Evolutionary conservation across 2,888 invertebrate species (phyloP), one percentile per base, ranked within the genome.

Genomic region (Caenorhabditis parvicauda): DNA sequence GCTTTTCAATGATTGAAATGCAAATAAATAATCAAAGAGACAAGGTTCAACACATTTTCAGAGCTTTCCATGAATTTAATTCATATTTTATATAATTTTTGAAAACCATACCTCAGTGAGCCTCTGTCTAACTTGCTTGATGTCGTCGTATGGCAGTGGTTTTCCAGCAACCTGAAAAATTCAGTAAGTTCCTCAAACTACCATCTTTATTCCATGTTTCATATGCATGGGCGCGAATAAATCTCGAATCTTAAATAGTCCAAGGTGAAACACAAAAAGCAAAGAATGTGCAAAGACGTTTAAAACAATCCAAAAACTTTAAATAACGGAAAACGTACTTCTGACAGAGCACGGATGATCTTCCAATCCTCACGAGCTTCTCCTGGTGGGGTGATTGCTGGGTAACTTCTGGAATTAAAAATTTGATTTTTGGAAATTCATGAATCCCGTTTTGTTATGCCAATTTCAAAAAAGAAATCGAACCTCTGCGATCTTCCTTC

Each of bases 351-450:
- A 63, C 98, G 87, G 73, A 98, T 87, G 73, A 98, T 92, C 86
- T 96, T 96, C 98, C 98, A 98, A 84, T 96, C 95, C 79, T 92
- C 92, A 48, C 95, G 86, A 0, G 94, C 95, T n/a, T 76, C 70
- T 48, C 82, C 81, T 12, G 81, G 82, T 38, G 81, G 74, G 2
- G 66, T 28, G 5, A 82, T 70, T 6, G 81, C 81, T 19, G 76
- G 74, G 44, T 75, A 72, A 2, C 67, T 63, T 59, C 69, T 68
- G 54, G 21, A 67, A 45, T 2, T 19, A 43, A 32, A 29, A 17
- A 28, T 22, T 21, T 14, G 29, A 41, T 17, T 21, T n/a, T n/a
- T n/a, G n/a, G n/a, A n/a, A n/a, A n/a, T n/a, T n/a, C n/a, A n/a
- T n/a, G n/a, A n/a, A n/a, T n/a, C n/a, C n/a, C n/a, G n/a, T 25